Evolutionary conservation across 2,888 invertebrate species (phyloP).

Genomic region (Dolomedes plantarius): DNA sequence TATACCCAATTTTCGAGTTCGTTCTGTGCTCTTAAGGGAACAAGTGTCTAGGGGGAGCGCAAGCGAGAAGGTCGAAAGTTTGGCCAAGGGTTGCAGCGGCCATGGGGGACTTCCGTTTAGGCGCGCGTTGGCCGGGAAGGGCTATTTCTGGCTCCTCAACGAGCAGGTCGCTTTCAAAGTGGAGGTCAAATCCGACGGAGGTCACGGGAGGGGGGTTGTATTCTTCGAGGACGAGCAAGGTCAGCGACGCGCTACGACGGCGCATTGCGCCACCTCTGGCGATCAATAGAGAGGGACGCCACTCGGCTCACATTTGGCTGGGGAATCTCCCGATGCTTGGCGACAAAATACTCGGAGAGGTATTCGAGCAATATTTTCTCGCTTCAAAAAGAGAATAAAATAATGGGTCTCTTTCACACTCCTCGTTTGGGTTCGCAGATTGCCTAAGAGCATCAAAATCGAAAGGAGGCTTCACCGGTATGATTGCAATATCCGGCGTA

Average conservation of each 20-base stretch:
- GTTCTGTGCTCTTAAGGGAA: too few relatives aligned
- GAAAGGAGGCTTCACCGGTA: too few relatives aligned
- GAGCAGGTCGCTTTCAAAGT: slow-evolving; percentile 28
- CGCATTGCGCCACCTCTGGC: slow-evolving; percentile 64
- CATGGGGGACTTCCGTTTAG: background rate
- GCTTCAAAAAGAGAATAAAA: too few relatives aligned
- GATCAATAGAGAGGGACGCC: slow-evolving; percentile 63
- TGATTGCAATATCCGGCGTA: slow-evolving; percentile 23
- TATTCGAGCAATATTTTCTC: too few relatives aligned
- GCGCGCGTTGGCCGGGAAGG: too few relatives aligned
- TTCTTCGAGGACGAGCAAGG: slow-evolving; percentile 58
- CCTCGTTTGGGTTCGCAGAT: too few relatives aligned
- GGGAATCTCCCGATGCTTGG: slow-evolving; percentile 8
- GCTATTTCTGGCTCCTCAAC: slow-evolving; percentile 12
- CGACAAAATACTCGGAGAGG: background rate
- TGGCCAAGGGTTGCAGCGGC: background rate
- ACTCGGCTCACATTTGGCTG: slow-evolving; percentile 29
- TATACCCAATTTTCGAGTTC: too few relatives aligned
- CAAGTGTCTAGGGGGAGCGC: too few relatives aligned
- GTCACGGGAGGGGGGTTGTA: slow-evolving; percentile 48
- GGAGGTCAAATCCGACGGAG: slow-evolving; percentile 43
- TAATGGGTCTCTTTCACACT: too few relatives aligned
- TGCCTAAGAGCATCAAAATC: too few relatives aligned
- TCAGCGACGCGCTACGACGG: slow-evolving; percentile 59
- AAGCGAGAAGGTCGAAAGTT: background rate